Conservation (phyloP, 2,888 invertebrate species). For the Myathropa florea region DNA sequence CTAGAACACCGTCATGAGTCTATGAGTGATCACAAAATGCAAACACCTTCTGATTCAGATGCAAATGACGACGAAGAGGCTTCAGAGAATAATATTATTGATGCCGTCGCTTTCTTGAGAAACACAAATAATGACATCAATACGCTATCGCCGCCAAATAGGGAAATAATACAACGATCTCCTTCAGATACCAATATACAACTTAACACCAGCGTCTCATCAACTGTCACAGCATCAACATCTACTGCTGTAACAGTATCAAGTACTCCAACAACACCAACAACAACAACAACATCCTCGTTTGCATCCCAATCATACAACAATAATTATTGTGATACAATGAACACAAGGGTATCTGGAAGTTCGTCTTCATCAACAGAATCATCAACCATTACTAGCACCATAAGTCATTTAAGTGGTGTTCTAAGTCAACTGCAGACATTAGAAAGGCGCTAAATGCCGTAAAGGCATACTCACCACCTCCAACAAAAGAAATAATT, state of each 20-base stretch:
- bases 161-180: not conserved
- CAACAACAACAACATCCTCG: conserved; percentile 8
- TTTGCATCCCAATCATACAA: conserved; percentile 62
- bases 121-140: conserved; percentile 27
- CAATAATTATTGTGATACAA: conserved; percentile 44
- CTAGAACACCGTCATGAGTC: conserved; percentile 23
- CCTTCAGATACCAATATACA: not conserved
- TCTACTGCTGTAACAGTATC: conserved; percentile 71
- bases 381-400: conserved; percentile 47
- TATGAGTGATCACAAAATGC: conserved; percentile 25
- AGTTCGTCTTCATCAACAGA: conserved; percentile 32
- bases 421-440: conserved; percentile 58
- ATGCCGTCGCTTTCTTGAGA: conserved; percentile 17
- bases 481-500: not conserved
- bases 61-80: conserved; percentile 26
- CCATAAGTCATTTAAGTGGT: conserved; percentile 59
- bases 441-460: conserved; percentile 49
- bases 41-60: conserved; percentile 19
- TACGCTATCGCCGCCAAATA: conserved; percentile 10
- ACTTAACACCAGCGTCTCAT: not conserved
- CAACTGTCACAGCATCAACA: conserved; percentile 46
- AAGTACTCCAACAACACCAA: conserved; percentile 34
- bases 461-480: not conserved
- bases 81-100: conserved; percentile 17
- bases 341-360: conserved; percentile 23